A percentile compares a stretch with the other conserved stretches of the same genome.
These are phyloP conservation scores for Aegotheles bennettii DNA, from an alignment of 2,113 vertebrate species.

Conservation along the genomic window DNA sequence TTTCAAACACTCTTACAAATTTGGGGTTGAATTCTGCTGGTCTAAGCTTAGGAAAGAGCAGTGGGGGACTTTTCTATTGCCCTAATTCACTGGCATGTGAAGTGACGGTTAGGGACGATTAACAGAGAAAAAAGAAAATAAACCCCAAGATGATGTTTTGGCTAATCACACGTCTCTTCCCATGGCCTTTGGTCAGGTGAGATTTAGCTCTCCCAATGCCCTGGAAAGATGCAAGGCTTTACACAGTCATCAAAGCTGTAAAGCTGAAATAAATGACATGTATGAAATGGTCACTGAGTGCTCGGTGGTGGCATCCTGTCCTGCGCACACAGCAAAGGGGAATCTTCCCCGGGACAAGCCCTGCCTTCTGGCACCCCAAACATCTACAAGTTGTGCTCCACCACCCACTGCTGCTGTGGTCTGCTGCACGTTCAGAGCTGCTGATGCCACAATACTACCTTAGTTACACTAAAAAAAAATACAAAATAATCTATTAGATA, in stretches of 20 bases:
- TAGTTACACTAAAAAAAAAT: neutral
- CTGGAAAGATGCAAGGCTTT: neutral
- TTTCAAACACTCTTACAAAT: neutral
- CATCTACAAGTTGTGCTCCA: neutral
- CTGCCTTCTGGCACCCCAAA: neutral
- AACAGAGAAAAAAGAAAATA: neutral
- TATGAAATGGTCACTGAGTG: rapidly evolving
- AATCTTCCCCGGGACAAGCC: neutral
- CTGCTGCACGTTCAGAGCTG: neutral
- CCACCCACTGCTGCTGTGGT: neutral
- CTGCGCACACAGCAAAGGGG: neutral
- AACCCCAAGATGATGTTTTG: neutral
- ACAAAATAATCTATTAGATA: neutral
- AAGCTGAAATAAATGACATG: neutral
- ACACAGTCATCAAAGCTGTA: neutral
- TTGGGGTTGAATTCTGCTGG: neutral
- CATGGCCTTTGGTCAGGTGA: neutral
- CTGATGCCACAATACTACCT: neutral
- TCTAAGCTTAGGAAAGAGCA: neutral
- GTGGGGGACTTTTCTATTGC: neutral
- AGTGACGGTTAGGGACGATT: neutral
- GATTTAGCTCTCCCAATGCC: neutral
- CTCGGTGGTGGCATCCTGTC: neutral
- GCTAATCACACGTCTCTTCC: neutral
- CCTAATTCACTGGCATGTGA: neutral